phyloP scores from a whole-genome alignment of 2,113 vertebrate species.

The Ginglymostoma cirratum region DNA sequence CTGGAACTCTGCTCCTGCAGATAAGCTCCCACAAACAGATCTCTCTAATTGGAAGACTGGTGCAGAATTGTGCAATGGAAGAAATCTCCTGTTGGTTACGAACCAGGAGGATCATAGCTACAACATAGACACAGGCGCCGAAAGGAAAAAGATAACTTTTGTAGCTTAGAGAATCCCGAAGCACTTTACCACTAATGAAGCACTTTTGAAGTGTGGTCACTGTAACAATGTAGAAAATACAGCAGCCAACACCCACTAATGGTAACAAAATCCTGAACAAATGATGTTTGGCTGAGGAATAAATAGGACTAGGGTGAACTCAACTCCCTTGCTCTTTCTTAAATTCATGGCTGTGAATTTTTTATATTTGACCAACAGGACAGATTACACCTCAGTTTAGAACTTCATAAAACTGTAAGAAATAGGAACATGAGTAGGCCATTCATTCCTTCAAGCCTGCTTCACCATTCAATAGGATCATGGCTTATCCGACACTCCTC shows the following conservation, averaged over 20 bases:
- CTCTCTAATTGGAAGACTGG: neutral
- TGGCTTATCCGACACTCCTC: too few species aligned
- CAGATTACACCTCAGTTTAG: too few species aligned
- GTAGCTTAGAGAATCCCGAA: neutral
- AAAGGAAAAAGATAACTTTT: neutral
- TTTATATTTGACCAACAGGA: neutral
- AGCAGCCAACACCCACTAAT: neutral
- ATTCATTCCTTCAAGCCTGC: too few species aligned
- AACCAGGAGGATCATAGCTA: neutral
- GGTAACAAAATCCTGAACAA: neutral
- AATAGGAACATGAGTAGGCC: too few species aligned
- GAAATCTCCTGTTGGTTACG: neutral
- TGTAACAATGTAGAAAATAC: neutral
- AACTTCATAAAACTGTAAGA: too few species aligned
- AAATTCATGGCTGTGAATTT: too few species aligned
- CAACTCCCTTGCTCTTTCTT: neutral
- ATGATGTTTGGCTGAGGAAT: neutral
- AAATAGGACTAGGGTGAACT: neutral
- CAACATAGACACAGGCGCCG: neutral
- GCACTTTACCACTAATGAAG: neutral
- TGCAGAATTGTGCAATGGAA: neutral
- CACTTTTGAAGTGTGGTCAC: neutral
- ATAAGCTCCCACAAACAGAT: neutral
- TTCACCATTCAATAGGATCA: too few species aligned
- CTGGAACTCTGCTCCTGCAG: neutral